Base-by-base conservation (phyloP, 2,113 vertebrate species). In the Syngnathus typhle region DNA sequence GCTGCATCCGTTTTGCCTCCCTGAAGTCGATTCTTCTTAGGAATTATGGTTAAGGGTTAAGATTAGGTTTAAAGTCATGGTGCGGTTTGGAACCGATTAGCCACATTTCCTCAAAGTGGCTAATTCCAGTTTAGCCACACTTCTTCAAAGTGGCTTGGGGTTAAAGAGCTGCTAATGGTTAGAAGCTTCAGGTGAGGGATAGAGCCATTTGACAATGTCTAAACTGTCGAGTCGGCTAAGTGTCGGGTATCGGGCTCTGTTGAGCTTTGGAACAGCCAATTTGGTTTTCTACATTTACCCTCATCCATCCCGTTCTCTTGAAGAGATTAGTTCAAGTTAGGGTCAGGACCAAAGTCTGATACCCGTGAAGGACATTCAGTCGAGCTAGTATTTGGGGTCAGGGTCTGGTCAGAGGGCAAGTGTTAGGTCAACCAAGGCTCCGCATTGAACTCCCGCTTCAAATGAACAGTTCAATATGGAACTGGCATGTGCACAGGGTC, bases 1-100 rank as follows among this genome's bases (percentile, higher is more conserved):
- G 41, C 70, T 60, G 76, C 79, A 76, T 81, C 79, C 56, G 6
- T 12, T 13, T 21, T 61, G 39, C 6, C 39, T n/a, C n/a, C n/a
- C 39, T n/a, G 18, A 4, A 56, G 54, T 23, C 12, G 10, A 13
- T 55, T 55, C 9, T 16, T 36, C 27, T 58, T 32, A 7, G 55
- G 27, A 5, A 58, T 36, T 58, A 58, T 36, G 55, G 27, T 36
- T 7, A 58, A 58, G 55, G 55, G 13, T 47, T 16, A 47, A 15
- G 44, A 47, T 47, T 47, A 47, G 44, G 44, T 5, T 47, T 6
- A 47, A 15, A 18, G 15, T 15, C 44, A 12, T 46, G 15, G 15
- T 46, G 15, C 13, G 12, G 44, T 46, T 46, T 46, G 15, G 15
- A 46, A 16, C 12, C 12, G 5, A 16, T 15, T 47, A 47, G 44